Evolutionary conservation across 2,113 vertebrate genomes (phyloP), one percentile per base, ranked within the genome.

Genomic region (Eudyptes chrysolophus): DNA sequence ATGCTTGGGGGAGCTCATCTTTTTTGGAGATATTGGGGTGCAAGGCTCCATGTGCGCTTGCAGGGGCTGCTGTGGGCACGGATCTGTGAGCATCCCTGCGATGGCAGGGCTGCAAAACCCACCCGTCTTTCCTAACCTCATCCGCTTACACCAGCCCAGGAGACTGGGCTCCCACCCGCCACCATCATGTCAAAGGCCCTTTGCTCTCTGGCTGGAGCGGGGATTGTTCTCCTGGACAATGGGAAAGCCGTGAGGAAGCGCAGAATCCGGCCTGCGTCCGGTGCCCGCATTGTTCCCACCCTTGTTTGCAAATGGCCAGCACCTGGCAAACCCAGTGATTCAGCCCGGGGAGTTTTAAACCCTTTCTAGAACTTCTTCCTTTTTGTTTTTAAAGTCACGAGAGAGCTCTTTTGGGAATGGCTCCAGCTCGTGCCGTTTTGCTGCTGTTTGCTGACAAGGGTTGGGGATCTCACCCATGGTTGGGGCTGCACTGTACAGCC

Each of bases 221-320:
- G 93, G 68, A 97, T 97, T 96, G 96, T 97, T 97, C 95, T 96
- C 72, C 34, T 0, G 22, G 86, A 97, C 95, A 97, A 96, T 97
- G 94, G 91, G 42, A 77, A 60, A 83, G 89, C 91, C 0, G 8
- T 3, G 29, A 94, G 95, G 94, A 97, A 97, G 94, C 26, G 4
- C 92, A 13, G 44, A 71, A 88, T 94, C 94, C 25, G 20, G 93
- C 87, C 65, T 7, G 17, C 0, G 40, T 95, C 96, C 74, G 88
- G 87, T 13, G 4, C 58, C 32, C 0, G 8, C 78, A 80, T 94
- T 95, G 94, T 96, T 96, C 82, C 72, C 92, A 60, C 52, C 58
- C 66, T 11, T 85, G 81, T 87, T 95, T 93, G 90, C 90, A 72
- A 92, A n/a, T 7, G 7, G 40, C 83, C 66, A 48, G 79, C 92